Evolutionary conservation across 2,797 vertebrate genomes (phyloP), one percentile per base, ranked within the genome.

Genomic region (Rhinatrema bivittatum): DNA sequence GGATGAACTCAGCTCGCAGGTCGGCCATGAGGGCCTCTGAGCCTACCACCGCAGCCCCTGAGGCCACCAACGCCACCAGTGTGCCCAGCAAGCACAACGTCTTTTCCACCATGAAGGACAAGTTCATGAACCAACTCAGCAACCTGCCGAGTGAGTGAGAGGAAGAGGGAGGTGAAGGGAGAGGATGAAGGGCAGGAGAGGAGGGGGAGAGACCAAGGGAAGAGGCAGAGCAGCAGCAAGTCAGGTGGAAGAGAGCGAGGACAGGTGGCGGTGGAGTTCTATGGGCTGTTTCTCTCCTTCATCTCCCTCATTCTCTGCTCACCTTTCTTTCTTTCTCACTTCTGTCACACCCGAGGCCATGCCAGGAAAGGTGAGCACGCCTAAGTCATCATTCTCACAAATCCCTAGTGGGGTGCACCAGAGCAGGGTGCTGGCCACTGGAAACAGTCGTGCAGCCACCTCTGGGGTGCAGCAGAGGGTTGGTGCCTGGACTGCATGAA

Each of bases 81-180:
- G 56, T 50, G 51, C 82, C 85, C 29, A 76, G 70, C 56, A 74
- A 72, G 16, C 82, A 61, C 48, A 81, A 88, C 18, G 81, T 88
- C 5, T 89, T 88, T 58, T 75, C 83, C 35, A 66, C 87, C 63
- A 87, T 89, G 74, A 89, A 85, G 67, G 74, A 81, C 45, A 91
- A 91, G 64, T 89, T 91, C 65, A 84, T 87, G 84, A 89, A 86
- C 44, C 82, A 88, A 49, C 56, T 89, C 13, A 62, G 43, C 36
- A 82, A 78, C 30, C 63, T 87, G 42, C 67, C 80, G 47, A 68
- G 88, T 91, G 63, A 79, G 86, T 37, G 21, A 4, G n/a, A n/a
- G n/a, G n/a, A n/a, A n/a, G n/a, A n/a, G n/a, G 4, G 11, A 5
- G 23, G n/a, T n/a, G n/a, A n/a, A n/a, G n/a, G n/a, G n/a, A n/a